Percentiles rank a stretch among this genome's conserved stretches.
Conservation (phyloP, 2,113 vertebrate species). For the Urocitellus parryii region DNA sequence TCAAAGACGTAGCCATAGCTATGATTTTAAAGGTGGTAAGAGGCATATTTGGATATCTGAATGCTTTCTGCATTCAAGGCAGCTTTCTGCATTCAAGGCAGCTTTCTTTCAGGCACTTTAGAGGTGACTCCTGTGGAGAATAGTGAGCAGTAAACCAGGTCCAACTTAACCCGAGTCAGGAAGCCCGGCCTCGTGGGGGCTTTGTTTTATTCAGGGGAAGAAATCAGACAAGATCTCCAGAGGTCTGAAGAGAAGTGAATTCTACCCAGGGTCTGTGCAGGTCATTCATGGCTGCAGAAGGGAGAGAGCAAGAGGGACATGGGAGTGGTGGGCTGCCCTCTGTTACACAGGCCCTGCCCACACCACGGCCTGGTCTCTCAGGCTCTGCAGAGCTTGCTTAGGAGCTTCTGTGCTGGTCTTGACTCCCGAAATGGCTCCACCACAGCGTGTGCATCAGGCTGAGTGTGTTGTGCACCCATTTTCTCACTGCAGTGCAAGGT, state of each 20-base stretch:
- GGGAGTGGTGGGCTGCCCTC: too few species aligned
- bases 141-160: background rate
- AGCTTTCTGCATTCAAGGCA: background rate
- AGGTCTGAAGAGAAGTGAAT: background rate
- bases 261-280: background rate
- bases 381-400: background rate
- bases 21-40: background rate
- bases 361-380: background rate
- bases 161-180: background rate
- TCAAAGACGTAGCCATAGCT: background rate
- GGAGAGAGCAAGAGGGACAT: background rate
- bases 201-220: background rate
- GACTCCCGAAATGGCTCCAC: background rate
- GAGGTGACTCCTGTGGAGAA: background rate
- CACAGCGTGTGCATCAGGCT: background rate
- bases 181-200: background rate
- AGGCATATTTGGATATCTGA: background rate
- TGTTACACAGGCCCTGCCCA: background rate
- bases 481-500: constrained; percentile 9
- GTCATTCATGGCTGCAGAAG: background rate
- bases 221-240: background rate
- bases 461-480: background rate
- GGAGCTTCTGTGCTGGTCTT: too few species aligned
- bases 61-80: too few species aligned
- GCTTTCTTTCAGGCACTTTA: background rate